Conservation (phyloP, 1,140 invertebrate species). For the Aphelenchoides avenae region DNA sequence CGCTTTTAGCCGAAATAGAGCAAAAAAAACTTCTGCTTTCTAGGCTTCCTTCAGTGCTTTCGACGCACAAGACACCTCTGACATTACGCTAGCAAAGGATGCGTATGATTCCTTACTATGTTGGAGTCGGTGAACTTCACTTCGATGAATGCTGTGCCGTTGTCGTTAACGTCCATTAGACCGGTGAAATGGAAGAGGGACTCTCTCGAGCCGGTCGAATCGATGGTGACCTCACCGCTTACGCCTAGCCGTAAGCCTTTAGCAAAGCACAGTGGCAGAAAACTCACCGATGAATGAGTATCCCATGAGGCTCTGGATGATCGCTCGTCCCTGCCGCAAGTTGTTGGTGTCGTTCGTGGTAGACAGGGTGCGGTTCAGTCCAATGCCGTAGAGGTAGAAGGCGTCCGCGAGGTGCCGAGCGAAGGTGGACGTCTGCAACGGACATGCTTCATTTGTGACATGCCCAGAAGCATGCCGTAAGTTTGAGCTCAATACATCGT, state of each 20-base stretch:
- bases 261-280: constrained; percentile 5
- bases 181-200: constrained; percentile 68
- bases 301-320: constrained; percentile 15
- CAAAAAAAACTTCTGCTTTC: too few relatives aligned
- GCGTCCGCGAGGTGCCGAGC: constrained; percentile 11
- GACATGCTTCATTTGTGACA: too few relatives aligned
- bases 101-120: too few relatives aligned
- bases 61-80: too few relatives aligned
- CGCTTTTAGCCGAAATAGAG: too few relatives aligned
- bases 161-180: too few relatives aligned
- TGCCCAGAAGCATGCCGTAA: too few relatives aligned
- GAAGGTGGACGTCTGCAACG: constrained; percentile 13
- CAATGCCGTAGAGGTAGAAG: constrained; percentile 6
- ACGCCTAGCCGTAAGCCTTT: constrained; percentile 8
- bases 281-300: constrained; percentile 15
- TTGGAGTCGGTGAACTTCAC: constrained; percentile 3
- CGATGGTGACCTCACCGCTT: constrained; percentile 73
- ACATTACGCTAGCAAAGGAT: too few relatives aligned
- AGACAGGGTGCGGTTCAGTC: constrained; percentile 2
- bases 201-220: constrained; percentile 76
- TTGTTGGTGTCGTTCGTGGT: too few relatives aligned
- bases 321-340: constrained; percentile 13
- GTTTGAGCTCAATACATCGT: too few relatives aligned
- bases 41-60: background rate
- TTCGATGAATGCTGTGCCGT: constrained; percentile 1